These are phyloP conservation scores for Corythornis madagascariensis DNA, from an alignment of 2,113 vertebrate genomes.

Conservation along the genomic window DNA sequence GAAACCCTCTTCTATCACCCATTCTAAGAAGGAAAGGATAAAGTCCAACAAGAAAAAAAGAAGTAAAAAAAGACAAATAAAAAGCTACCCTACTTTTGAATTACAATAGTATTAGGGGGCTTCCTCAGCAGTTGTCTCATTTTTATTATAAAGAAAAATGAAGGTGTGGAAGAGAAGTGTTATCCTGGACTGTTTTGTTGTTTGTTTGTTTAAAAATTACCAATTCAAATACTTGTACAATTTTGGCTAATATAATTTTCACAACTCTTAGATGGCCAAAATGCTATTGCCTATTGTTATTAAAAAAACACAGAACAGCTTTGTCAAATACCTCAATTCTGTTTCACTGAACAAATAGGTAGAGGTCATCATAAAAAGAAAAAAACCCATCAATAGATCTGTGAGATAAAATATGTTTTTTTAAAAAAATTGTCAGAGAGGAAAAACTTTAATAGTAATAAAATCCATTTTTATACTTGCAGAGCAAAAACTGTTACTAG, in stretches of 20 bases:
- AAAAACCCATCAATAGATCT: not conserved
- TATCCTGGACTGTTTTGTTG: not conserved
- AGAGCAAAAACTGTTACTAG: not conserved
- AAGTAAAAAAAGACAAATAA: not conserved
- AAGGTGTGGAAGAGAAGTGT: not conserved
- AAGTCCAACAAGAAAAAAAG: not conserved
- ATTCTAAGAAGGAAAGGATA: not conserved
- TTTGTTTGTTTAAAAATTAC: not conserved
- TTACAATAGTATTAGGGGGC: not conserved
- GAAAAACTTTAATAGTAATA: not conserved
- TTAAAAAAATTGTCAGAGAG: not conserved
- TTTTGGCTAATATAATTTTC: not conserved
- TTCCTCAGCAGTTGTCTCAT: not conserved
- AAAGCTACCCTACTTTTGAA: not conserved
- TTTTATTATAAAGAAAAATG: not conserved
- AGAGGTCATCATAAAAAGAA: not conserved
- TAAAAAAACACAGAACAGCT: not conserved
- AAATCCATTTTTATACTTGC: not conserved
- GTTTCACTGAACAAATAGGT: not conserved
- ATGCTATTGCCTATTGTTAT: not conserved
- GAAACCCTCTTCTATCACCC: not conserved
- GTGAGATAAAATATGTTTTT: not conserved
- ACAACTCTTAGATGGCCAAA: not conserved
- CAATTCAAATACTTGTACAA: not conserved
- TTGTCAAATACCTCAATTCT: not conserved